Percentiles rank a stretch among this genome's conserved stretches.
phyloP scores from a whole-genome alignment of 2,888 invertebrate genomes.

The Aspidiotus destructor region DNA sequence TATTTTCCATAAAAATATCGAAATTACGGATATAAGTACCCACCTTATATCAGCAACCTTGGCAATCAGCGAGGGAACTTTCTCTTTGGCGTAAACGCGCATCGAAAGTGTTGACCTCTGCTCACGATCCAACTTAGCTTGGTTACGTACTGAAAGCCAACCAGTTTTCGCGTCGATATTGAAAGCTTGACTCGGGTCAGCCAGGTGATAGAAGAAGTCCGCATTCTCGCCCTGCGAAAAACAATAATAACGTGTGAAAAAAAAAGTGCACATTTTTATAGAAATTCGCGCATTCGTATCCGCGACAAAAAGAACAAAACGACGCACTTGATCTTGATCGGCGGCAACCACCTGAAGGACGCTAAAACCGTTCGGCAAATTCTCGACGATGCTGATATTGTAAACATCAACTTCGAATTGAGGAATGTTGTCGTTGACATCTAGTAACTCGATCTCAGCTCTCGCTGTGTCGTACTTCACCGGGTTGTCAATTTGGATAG shows the following conservation, averaged over 20 bases:
- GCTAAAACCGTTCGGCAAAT: conserved; percentile 71
- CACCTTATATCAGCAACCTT: conserved; percentile 26
- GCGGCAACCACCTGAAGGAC: conserved; percentile 62
- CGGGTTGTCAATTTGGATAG: conserved; percentile 67
- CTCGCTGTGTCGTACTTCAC: conserved; percentile 62
- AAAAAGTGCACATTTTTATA: neutral
- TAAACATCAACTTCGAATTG: conserved; percentile 82
- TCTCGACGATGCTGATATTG: conserved; percentile 85
- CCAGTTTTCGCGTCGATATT: conserved; percentile 68
- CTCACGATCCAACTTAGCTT: conserved; percentile 69
- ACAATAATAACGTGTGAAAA: neutral
- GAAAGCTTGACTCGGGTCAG: conserved; percentile 66
- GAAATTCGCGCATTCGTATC: neutral
- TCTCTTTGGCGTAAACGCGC: conserved; percentile 70
- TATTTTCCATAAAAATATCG: neutral
- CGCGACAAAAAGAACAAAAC: neutral
- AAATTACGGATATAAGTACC: conserved; percentile 29
- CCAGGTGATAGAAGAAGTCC: conserved; percentile 68
- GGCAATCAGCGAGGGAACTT: conserved; percentile 55
- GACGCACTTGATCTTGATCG: conserved; percentile 59
- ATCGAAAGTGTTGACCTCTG: conserved; percentile 60
- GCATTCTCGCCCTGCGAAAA: conserved; percentile 60
- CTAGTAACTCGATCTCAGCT: conserved; percentile 62
- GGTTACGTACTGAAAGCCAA: conserved; percentile 72
- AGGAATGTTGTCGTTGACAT: conserved; percentile 74